These are phyloP conservation scores for Diachasmimorpha longicaudata DNA, from an alignment of 1,140 invertebrate genomes.

Conservation along the genomic window DNA sequence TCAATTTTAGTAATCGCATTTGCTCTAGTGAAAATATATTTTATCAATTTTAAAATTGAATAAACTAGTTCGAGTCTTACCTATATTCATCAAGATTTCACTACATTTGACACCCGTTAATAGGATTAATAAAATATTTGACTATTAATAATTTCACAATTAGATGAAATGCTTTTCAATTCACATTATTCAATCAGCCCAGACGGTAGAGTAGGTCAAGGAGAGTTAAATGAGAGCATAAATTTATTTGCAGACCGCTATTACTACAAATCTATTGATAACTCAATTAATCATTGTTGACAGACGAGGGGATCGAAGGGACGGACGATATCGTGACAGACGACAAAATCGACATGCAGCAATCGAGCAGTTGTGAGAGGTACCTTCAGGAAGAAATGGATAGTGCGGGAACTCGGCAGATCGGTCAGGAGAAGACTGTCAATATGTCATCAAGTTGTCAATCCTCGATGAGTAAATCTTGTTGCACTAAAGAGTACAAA, in stretches of 20 bases:
- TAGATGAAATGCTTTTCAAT: too few species aligned
- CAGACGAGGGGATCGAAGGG: slow-evolving; percentile 43
- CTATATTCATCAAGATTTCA: too few species aligned
- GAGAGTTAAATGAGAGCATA: slow-evolving; percentile 16
- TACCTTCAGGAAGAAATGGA: slow-evolving; percentile 53
- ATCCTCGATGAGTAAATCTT: slow-evolving; percentile 54
- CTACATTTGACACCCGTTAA: too few species aligned
- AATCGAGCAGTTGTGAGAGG: slow-evolving; percentile 57
- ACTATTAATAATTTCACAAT: too few species aligned
- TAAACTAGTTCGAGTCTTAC: too few species aligned
- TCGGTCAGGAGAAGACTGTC: slow-evolving; percentile 45
- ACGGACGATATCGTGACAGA: slow-evolving; percentile 21
- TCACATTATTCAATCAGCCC: not conserved
- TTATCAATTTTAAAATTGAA: too few species aligned
- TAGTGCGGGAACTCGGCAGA: slow-evolving; percentile 34
- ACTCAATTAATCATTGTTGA: slow-evolving; percentile 48
- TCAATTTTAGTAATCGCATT: too few species aligned
- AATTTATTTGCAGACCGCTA: slow-evolving; percentile 17
- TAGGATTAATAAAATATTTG: too few species aligned
- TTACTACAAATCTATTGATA: slow-evolving; percentile 49
- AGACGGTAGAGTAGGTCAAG: slow-evolving; percentile 6
- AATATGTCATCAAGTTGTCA: slow-evolving; percentile 59
- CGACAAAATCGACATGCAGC: slow-evolving; percentile 52
- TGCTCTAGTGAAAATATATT: too few species aligned
- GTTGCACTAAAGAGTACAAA: slow-evolving; percentile 55